phyloP scores from a whole-genome alignment of 1,140 invertebrate species.

The Lanistes nyassanus region DNA sequence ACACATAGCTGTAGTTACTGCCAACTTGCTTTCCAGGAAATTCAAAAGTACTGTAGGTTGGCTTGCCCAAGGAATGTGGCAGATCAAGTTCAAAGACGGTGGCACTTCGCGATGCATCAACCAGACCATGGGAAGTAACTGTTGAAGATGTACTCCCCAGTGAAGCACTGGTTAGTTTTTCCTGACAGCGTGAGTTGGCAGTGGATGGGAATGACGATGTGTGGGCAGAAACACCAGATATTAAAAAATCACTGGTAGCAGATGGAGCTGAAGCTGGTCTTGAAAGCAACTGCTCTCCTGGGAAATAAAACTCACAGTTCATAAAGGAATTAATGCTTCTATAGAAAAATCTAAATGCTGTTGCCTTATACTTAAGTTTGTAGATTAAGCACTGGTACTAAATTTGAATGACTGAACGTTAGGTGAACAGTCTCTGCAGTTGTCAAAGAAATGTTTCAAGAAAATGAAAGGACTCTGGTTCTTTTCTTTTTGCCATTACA shows the following conservation, averaged over 20 bases:
- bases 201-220: not conserved
- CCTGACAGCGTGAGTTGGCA: not conserved
- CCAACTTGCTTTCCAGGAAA: slow-evolving; percentile 24
- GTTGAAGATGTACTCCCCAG: not conserved
- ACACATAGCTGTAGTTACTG: slow-evolving; percentile 50
- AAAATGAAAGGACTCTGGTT: not conserved
- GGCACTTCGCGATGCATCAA: not conserved
- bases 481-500: not conserved
- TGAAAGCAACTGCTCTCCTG: not conserved
- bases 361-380: too few relatives aligned
- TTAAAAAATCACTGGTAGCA: not conserved
- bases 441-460: not conserved
- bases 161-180: not conserved
- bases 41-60: slow-evolving; percentile 34
- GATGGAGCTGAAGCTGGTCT: not conserved
- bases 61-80: slow-evolving; percentile 22
- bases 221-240: not conserved
- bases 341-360: too few relatives aligned
- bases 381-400: not conserved
- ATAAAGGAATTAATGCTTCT: too few relatives aligned
- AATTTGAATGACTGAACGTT: too few relatives aligned
- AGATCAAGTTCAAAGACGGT: not conserved
- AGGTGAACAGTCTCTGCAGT: too few relatives aligned
- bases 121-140: not conserved
- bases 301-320: too few relatives aligned